Evolutionary conservation across 2,888 invertebrate genomes (phyloP).

Genomic region (Neocrepidodera transversa): DNA sequence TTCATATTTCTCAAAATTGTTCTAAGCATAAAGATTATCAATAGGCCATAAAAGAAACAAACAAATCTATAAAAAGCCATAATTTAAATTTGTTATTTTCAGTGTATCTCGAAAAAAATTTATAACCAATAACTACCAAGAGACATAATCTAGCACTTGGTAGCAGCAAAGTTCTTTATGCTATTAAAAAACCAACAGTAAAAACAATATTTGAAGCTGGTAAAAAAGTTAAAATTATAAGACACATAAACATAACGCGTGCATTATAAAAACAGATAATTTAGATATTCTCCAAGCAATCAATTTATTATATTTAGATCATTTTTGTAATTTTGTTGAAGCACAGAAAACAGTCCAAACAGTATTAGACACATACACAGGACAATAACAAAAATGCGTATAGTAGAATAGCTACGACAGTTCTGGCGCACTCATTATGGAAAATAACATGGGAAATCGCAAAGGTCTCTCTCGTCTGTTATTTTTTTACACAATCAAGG

Average conservation of each 20-base stretch:
- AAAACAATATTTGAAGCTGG: constrained; percentile 86
- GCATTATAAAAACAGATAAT: constrained; percentile 49
- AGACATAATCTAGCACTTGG: constrained; percentile 84
- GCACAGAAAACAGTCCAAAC: constrained; percentile 28
- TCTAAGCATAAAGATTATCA: constrained; percentile 54
- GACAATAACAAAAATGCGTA: constrained; percentile 69
- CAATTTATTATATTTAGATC: too few species aligned
- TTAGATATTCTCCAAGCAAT: too few species aligned
- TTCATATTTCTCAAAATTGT: constrained; percentile 73
- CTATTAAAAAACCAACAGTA: constrained; percentile 89
- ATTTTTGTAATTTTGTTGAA: constrained; percentile 39
- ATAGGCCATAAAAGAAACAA: constrained; percentile 49
- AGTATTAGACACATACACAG: constrained; percentile 66
- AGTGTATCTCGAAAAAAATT: constrained; percentile 54
- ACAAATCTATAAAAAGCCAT: constrained; percentile 53
- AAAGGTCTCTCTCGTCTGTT: too few species aligned
- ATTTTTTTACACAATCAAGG: too few species aligned
- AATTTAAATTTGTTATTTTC: constrained; percentile 48
- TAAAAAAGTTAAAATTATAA: constrained; percentile 78
- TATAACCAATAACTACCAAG: constrained; percentile 70
- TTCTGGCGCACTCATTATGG: too few species aligned
- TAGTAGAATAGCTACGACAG: too few species aligned
- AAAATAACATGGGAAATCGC: too few species aligned
- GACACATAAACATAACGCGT: constrained; percentile 64
- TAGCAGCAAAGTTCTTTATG: constrained; percentile 84